Evolutionary conservation across 2,888 invertebrate genomes (phyloP).

Genomic region (Cheilosia scutellata): DNA sequence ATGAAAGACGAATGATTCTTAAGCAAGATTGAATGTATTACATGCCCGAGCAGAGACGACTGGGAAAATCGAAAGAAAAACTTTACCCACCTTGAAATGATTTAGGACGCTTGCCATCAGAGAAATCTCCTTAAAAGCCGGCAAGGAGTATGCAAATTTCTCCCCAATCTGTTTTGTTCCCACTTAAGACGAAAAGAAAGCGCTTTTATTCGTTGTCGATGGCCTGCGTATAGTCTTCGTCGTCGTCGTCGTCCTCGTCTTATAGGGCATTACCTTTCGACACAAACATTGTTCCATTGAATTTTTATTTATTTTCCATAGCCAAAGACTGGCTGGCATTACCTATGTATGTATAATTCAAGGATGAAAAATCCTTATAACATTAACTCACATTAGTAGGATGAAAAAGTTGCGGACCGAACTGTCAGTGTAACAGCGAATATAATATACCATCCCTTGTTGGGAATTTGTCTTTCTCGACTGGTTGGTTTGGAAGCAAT

Average conservation of each 20-base stretch:
- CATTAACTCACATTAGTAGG: slow-evolving; percentile 74
- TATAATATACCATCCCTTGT: slow-evolving; percentile 29
- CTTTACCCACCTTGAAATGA: slow-evolving; percentile 71
- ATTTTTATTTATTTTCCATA: slow-evolving; percentile 75
- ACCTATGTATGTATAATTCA: slow-evolving; percentile 73
- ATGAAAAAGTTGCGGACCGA: slow-evolving; percentile 49
- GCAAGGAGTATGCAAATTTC: slow-evolving; percentile 75
- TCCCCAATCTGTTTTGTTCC: slow-evolving; percentile 69
- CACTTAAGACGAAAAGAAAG: slow-evolving; percentile 58
- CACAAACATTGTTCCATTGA: slow-evolving; percentile 74
- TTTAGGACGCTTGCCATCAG: slow-evolving; percentile 54
- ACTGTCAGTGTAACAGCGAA: neutral
- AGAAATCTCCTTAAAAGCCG: slow-evolving; percentile 73
- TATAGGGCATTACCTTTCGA: slow-evolving; percentile 65
- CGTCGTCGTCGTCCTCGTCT: slow-evolving; percentile 3
- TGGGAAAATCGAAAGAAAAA: slow-evolving; percentile 67
- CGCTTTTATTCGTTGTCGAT: slow-evolving; percentile 64
- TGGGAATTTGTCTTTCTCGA: slow-evolving; percentile 63
- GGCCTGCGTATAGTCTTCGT: slow-evolving; percentile 46
- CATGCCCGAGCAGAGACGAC: slow-evolving; percentile 9
- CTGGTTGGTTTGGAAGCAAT: slow-evolving; percentile 52
- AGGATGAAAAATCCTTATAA: slow-evolving; percentile 75
- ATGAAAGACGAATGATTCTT: slow-evolving; percentile 70
- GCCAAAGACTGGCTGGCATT: slow-evolving; percentile 59
- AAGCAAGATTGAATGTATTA: slow-evolving; percentile 73